A percentile compares a stretch with the other conserved stretches of the same genome.
Conservation (phyloP, 37 sponge, comb jelly and placozoan species). For the Beroe ovata region DNA sequence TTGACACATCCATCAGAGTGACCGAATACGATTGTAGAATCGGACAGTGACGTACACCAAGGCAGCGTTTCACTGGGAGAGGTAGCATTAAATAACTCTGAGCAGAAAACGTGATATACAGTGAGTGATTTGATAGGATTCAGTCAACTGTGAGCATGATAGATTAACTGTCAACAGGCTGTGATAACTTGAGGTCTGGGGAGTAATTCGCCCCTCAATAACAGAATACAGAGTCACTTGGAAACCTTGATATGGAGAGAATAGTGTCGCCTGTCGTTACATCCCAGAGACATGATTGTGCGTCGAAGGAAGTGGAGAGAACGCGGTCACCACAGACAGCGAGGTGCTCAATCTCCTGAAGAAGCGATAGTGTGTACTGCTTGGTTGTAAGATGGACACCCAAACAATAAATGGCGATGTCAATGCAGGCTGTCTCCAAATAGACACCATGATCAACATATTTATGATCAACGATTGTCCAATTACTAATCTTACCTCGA, state of each 20-base stretch:
- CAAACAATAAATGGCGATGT: not conserved
- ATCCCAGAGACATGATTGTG: slow-evolving; percentile 29
- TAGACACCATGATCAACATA: too few relatives aligned
- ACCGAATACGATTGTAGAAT: not conserved
- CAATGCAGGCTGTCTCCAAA: too few relatives aligned
- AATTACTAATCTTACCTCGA: not conserved
- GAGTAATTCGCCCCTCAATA: too few relatives aligned
- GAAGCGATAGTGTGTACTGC: not conserved
- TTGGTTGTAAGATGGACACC: not conserved
- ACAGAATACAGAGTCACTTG: too few relatives aligned
- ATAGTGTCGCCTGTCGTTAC: not conserved
- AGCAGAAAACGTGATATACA: too few relatives aligned
- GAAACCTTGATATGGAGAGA: slow-evolving; percentile 45
- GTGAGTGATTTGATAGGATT: too few relatives aligned
- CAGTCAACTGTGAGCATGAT: too few relatives aligned
- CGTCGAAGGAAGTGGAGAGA: slow-evolving; percentile 57
- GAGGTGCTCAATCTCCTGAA: slow-evolving; percentile 47
- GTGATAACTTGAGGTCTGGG: too few relatives aligned
- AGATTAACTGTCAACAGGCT: too few relatives aligned
- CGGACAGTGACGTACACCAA: slow-evolving; percentile 1
- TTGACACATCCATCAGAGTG: slow-evolving; percentile 44
- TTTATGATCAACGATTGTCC: too few relatives aligned
- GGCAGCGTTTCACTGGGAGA: slow-evolving; percentile 35
- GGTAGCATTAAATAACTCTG: too few relatives aligned
- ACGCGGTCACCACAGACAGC: not conserved